A percentile compares a stretch with the other conserved stretches of the same genome.
phyloP scores from a whole-genome alignment of 2,888 invertebrate species.

The Archaeoteleia sp. region DNA sequence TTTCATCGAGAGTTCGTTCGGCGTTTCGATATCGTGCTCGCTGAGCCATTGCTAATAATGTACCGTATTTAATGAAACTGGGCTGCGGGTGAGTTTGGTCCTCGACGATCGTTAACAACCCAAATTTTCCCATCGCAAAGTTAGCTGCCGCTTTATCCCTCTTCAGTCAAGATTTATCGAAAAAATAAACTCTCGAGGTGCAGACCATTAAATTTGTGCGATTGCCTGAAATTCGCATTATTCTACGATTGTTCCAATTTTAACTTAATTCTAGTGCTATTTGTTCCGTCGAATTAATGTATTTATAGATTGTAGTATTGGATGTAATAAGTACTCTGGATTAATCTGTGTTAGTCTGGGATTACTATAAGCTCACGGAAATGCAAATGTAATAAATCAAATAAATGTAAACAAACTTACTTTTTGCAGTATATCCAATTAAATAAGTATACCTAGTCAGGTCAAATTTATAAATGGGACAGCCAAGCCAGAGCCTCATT shows the following conservation, averaged over 20 bases:
- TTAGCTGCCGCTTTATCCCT: constrained; percentile 9
- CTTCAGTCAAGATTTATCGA: constrained; percentile 16
- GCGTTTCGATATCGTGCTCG: constrained; percentile 37
- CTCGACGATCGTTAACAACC: constrained; percentile 66
- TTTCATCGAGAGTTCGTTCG: constrained; percentile 44
- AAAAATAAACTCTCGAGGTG: background rate
- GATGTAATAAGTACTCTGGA: too few relatives aligned
- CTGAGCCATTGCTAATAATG: constrained; percentile 48
- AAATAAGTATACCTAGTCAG: too few relatives aligned
- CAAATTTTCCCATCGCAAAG: constrained; percentile 24
- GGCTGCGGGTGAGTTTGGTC: constrained; percentile 45
- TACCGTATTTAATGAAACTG: constrained; percentile 41
- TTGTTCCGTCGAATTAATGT: too few relatives aligned
- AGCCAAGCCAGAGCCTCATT: too few relatives aligned
- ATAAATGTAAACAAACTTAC: too few relatives aligned
- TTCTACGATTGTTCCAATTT: too few relatives aligned
- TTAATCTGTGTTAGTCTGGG: too few relatives aligned
- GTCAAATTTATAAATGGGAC: too few relatives aligned
- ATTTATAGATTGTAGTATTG: too few relatives aligned
- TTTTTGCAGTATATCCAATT: too few relatives aligned
- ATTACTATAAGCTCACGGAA: too few relatives aligned
- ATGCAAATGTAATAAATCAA: too few relatives aligned
- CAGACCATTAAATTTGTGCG: constrained; percentile 6
- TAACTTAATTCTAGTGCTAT: background rate
- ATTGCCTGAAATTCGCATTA: background rate